Evolutionary conservation across 2,113 vertebrate genomes (phyloP).

Genomic region (Propithecus coquereli): DNA sequence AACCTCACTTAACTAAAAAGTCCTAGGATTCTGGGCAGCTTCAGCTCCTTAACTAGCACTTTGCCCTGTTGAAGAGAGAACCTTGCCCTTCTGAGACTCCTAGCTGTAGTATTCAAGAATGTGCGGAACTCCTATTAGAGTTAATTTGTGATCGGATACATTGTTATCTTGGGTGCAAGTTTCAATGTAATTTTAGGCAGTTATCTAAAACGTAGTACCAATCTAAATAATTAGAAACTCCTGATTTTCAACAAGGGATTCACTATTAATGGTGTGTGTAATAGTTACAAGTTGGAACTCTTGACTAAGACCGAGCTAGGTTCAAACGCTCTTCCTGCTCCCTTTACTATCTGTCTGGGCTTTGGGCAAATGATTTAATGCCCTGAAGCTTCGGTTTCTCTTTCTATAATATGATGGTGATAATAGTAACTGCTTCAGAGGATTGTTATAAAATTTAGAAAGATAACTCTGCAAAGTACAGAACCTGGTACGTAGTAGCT

Average conservation of each 20-base stretch:
- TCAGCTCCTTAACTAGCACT: not conserved
- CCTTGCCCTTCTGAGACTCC: not conserved
- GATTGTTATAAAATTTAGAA: not conserved
- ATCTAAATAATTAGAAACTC: slow-evolving; percentile 29
- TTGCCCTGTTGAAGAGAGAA: not conserved
- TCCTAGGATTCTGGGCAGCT: not conserved
- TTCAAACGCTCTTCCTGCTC: not conserved
- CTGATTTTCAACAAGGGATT: slow-evolving; percentile 10
- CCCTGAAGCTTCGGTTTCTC: not conserved
- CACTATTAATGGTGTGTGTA: not conserved
- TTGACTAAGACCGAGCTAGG: not conserved
- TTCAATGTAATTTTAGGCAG: slow-evolving; percentile 29
- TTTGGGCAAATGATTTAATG: not conserved
- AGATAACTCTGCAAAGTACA: not conserved
- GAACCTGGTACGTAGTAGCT: not conserved
- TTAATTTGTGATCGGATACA: not conserved
- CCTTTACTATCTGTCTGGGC: not conserved
- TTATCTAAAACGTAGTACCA: slow-evolving; percentile 17
- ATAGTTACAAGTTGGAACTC: not conserved
- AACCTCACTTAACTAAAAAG: not conserved
- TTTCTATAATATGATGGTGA: not conserved
- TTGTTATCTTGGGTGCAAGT: not conserved
- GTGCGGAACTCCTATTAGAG: not conserved
- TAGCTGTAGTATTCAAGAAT: not conserved
- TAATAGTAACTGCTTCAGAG: not conserved